Evolutionary conservation across 2,888 invertebrate species (phyloP).

Genomic region (Diadegma fenestrale): DNA sequence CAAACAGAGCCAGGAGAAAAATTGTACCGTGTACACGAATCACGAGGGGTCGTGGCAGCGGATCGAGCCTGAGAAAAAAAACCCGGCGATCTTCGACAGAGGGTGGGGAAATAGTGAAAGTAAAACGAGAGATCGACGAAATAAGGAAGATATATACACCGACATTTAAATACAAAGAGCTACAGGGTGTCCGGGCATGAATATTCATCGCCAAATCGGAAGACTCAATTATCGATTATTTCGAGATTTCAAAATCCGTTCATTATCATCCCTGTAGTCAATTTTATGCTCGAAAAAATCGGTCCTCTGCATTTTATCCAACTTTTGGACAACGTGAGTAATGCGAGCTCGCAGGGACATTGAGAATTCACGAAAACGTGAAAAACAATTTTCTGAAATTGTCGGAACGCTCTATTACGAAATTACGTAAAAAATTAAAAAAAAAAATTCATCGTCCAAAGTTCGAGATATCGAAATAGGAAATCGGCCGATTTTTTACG

Average conservation of each 20-base stretch:
- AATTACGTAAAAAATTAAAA: no score
- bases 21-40: conserved; percentile 43
- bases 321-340: background rate
- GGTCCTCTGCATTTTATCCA: background rate
- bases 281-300: background rate
- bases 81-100: conserved; percentile 30
- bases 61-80: background rate
- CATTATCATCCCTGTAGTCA: background rate
- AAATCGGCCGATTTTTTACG: no score
- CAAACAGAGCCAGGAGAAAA: conserved; percentile 11
- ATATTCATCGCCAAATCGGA: background rate
- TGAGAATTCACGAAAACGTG: no score
- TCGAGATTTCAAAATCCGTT: background rate
- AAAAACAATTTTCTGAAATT: no score
- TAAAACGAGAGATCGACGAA: conserved; percentile 28
- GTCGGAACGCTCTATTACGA: no score
- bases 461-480: no score
- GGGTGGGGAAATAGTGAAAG: conserved; percentile 22
- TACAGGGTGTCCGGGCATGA: background rate
- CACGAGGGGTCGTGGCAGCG: conserved; percentile 24
- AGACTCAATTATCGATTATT: background rate
- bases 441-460: no score
- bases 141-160: conserved; percentile 2
- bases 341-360: no score
- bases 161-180: background rate